Evolutionary conservation across 2,888 invertebrate species (phyloP).

Genomic region (Polymixis flavicincta): DNA sequence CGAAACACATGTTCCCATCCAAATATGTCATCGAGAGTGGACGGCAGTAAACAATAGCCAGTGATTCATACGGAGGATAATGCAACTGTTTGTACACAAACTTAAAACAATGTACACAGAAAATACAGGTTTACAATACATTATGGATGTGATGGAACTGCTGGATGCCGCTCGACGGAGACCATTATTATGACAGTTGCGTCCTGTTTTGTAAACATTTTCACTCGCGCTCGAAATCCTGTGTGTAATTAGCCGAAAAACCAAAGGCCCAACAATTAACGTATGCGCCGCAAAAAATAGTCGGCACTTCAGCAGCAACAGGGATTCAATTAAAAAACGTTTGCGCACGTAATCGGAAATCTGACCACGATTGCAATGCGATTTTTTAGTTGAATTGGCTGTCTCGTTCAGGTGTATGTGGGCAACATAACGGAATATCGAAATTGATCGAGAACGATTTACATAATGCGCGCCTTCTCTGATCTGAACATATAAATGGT

Average conservation of each 20-base stretch:
- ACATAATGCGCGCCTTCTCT: slow-evolving; percentile 50
- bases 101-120: slow-evolving; percentile 71
- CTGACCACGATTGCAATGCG: slow-evolving; percentile 70
- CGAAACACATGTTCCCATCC: slow-evolving; percentile 69
- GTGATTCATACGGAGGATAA: slow-evolving; percentile 80
- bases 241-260: slow-evolving; percentile 73
- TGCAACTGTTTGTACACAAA: slow-evolving; percentile 77
- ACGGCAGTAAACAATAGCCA: slow-evolving; percentile 78
- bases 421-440: slow-evolving; percentile 63
- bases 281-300: slow-evolving; percentile 67
- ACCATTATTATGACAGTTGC: slow-evolving; percentile 58
- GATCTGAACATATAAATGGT: slow-evolving; percentile 44
- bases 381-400: slow-evolving; percentile 60
- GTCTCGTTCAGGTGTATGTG: slow-evolving; percentile 52
- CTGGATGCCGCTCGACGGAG: slow-evolving; percentile 23
- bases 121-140: slow-evolving; percentile 44
- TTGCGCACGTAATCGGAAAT: slow-evolving; percentile 76
- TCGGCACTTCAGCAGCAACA: slow-evolving; percentile 68
- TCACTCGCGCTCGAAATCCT: slow-evolving; percentile 59
- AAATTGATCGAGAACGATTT: slow-evolving; percentile 59
- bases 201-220: slow-evolving; percentile 67
- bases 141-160: slow-evolving; percentile 28
- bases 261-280: slow-evolving; percentile 73
- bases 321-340: slow-evolving; percentile 80
- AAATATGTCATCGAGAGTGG: slow-evolving; percentile 76